A percentile compares a stretch with the other conserved stretches of the same genome.
Conservation (phyloP, 2,113 vertebrate genomes). For the Mesocricetus auratus region DNA sequence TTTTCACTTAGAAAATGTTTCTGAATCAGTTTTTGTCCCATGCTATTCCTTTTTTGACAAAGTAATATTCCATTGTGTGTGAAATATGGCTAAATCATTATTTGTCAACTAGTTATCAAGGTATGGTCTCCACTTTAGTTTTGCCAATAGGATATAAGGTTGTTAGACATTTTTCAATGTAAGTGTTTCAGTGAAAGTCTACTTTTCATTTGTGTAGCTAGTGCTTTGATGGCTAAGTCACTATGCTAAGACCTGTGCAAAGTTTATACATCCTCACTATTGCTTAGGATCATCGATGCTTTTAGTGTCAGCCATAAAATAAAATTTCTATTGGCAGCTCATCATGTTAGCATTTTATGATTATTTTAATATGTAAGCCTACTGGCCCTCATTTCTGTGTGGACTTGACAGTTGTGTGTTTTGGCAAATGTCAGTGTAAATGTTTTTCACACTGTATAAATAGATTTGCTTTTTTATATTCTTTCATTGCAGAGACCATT, state of each 20-base stretch:
- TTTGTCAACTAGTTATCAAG: not conserved
- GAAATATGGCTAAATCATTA: not conserved
- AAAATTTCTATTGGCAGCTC: not conserved
- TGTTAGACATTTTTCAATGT: not conserved
- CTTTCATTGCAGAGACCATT: not conserved
- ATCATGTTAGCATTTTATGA: not conserved
- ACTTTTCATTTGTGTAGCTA: not conserved
- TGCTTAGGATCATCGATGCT: not conserved
- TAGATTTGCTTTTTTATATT: conserved; percentile 3
- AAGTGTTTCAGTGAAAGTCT: not conserved
- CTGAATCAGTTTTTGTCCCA: not conserved
- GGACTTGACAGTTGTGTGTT: not conserved
- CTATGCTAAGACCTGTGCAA: not conserved
- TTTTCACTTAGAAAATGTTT: not conserved
- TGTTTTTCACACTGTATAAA: not conserved
- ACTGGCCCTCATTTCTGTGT: not conserved
- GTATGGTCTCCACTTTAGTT: not conserved
- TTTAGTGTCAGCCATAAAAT: not conserved
- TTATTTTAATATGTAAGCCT: not conserved
- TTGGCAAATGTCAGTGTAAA: not conserved
- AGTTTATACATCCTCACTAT: not conserved
- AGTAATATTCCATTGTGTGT: not conserved
- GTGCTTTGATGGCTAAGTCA: not conserved
- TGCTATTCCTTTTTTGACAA: not conserved
- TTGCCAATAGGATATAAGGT: not conserved